Conservation (phyloP, 2,113 vertebrate species). For the Scomber japonicus region DNA sequence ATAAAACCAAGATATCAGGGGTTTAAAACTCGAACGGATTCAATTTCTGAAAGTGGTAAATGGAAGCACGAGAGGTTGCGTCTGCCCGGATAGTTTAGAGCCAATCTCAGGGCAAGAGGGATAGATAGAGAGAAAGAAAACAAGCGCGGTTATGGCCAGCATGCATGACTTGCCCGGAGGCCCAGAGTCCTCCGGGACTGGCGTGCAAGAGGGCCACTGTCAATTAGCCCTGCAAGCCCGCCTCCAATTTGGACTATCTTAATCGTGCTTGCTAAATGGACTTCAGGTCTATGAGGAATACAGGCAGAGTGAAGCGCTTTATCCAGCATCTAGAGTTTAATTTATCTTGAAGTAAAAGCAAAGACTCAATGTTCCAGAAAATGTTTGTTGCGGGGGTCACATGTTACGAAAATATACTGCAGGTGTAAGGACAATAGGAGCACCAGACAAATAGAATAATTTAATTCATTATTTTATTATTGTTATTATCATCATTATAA, state of each 20-base stretch:
- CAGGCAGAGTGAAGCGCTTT: background rate
- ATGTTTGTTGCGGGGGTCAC: too few species aligned
- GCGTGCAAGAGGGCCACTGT: slow-evolving; percentile 81
- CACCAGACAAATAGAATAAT: background rate
- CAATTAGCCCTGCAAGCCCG: slow-evolving; percentile 77
- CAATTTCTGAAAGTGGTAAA: background rate
- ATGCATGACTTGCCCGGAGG: slow-evolving; percentile 62
- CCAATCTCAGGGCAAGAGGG: slow-evolving; percentile 65
- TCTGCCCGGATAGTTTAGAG: slow-evolving; percentile 62
- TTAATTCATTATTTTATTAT: background rate
- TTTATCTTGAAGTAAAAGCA: background rate
- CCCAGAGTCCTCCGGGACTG: slow-evolving; percentile 80
- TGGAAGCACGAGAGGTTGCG: slow-evolving; percentile 12
- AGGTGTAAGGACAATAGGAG: background rate
- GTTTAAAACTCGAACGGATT: background rate
- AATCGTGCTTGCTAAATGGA: slow-evolving; percentile 64
- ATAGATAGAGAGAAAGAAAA: slow-evolving; percentile 4
- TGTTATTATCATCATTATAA: background rate
- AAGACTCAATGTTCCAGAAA: too few species aligned
- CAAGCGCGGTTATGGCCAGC: slow-evolving; percentile 65
- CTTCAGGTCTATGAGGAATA: slow-evolving; percentile 25
- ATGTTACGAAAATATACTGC: background rate
- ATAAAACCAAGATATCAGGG: slow-evolving; percentile 12
- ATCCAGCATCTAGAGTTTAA: background rate
- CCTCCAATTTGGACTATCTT: slow-evolving; percentile 53